These are phyloP conservation scores for Colossoma macropomum DNA, from an alignment of 2,113 vertebrate genomes.

Conservation along the genomic window DNA sequence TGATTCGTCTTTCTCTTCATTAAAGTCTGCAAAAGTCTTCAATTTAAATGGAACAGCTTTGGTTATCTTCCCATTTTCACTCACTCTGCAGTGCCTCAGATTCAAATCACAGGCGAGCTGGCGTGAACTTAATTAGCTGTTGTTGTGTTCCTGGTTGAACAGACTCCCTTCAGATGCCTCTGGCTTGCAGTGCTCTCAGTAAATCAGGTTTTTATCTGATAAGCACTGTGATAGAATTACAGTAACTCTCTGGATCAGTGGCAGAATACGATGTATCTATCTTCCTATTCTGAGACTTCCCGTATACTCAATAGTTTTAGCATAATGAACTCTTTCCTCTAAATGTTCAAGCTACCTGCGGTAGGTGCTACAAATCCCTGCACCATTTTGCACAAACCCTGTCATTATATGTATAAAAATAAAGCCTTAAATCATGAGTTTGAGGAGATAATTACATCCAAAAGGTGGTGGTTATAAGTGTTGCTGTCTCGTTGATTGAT, in stretches of 20 bases:
- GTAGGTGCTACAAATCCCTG: neutral
- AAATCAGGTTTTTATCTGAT: slow-evolving; percentile 2
- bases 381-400: slow-evolving; percentile 1
- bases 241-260: neutral
- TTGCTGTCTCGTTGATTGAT: slow-evolving; percentile 18
- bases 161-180: neutral
- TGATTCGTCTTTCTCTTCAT: neutral
- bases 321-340: neutral
- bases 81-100: neutral
- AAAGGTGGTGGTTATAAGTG: slow-evolving; percentile 39
- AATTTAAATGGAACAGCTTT: neutral
- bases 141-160: slow-evolving; percentile 11
- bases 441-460: slow-evolving; percentile 31
- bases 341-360: neutral
- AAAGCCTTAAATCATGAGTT: slow-evolving; percentile 12
- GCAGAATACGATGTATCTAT: neutral
- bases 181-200: neutral
- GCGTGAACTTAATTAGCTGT: slow-evolving; percentile 21
- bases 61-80: neutral
- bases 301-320: neutral
- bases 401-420: slow-evolving; percentile 47
- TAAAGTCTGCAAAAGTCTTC: neutral
- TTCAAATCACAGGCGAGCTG: neutral
- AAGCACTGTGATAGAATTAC: neutral
- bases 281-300: neutral